These are phyloP conservation scores for Drosophila busckii DNA, from an alignment of 1,140 invertebrate genomes.

Conservation along the genomic window DNA sequence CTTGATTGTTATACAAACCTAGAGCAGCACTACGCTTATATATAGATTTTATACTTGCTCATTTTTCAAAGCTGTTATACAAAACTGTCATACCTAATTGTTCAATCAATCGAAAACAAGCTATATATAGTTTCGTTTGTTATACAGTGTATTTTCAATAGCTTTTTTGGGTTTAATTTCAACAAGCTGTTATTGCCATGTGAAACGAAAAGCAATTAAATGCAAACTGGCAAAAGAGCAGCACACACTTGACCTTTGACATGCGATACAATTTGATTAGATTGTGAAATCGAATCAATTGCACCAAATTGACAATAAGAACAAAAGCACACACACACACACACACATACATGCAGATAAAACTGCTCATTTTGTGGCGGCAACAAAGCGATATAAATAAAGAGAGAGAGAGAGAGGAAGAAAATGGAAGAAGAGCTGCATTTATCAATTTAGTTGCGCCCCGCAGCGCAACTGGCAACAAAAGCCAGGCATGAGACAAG, in stretches of 20 bases:
- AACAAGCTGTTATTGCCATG: too few relatives aligned
- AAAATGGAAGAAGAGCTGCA: constrained; percentile 35
- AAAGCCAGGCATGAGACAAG: constrained; percentile 50
- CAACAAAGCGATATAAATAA: neutral
- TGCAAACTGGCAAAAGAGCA: too few relatives aligned
- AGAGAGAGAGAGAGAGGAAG: neutral
- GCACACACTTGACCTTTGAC: neutral
- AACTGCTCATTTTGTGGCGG: too few relatives aligned
- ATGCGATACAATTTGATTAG: constrained; percentile 32
- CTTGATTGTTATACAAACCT: neutral
- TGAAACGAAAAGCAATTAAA: too few relatives aligned
- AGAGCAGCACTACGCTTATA: neutral
- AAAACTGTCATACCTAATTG: too few relatives aligned
- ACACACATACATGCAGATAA: too few relatives aligned
- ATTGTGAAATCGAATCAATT: constrained; percentile 46
- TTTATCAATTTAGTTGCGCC: constrained; percentile 70
- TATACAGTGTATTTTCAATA: too few relatives aligned
- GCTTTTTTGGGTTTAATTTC: too few relatives aligned
- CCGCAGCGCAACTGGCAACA: constrained; percentile 57
- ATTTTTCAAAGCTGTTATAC: too few relatives aligned
- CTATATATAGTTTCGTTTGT: too few relatives aligned
- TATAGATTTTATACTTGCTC: too few relatives aligned
- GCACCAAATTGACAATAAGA: constrained; percentile 19
- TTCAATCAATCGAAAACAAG: too few relatives aligned
- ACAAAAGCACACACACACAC: neutral